Evolutionary conservation across 2,797 vertebrate genomes (phyloP), one percentile per base, ranked within the genome.

Genomic region (Hypotaenidia okinawae): DNA sequence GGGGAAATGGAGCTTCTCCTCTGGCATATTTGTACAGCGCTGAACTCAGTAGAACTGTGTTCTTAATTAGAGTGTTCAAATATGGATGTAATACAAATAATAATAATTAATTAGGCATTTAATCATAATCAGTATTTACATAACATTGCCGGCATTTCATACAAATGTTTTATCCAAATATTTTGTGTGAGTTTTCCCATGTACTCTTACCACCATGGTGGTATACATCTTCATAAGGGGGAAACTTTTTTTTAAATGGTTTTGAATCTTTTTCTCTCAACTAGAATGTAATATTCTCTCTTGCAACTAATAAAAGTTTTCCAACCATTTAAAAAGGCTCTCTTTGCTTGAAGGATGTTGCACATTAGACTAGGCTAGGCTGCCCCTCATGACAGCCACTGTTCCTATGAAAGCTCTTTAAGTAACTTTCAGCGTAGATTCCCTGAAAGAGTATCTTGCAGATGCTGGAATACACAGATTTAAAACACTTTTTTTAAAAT

Each of bases 141-240:
- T 77, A 97, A 97, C 95, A 97, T 95, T 97, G 95, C 78, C 58
- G 9, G 85, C 58, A 83, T 95, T 85, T 97, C 75, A 87, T 91
- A 32, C 13, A 51, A 92, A 92, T 96, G n/a, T 80, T 92, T 97
- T 96, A 94, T 80, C 95, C 84, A 94, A 97, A 95, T 97, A 96
- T 95, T 97, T 96, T 95, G 87, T 84, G 82, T 66, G 67, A 95
- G 87, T 95, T 97, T 97, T 91, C 84, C 76, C 43, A 47, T 83
- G 92, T 96, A 93, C 94, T 93, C 80, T 91, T 94, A 88, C 91
- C 93, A 92, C 69, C 85, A 63, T 72, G 95, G 57, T 88, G 64
- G 94, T 92, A 64, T 54, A 64, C 27, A 54, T 96, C 95, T 94
- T 96, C 89, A 90, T 92, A 84, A 95, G 74, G 88, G 82, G 73